phyloP scores from a whole-genome alignment of 1,140 invertebrate species.

The Rhopalosiphum padi region DNA sequence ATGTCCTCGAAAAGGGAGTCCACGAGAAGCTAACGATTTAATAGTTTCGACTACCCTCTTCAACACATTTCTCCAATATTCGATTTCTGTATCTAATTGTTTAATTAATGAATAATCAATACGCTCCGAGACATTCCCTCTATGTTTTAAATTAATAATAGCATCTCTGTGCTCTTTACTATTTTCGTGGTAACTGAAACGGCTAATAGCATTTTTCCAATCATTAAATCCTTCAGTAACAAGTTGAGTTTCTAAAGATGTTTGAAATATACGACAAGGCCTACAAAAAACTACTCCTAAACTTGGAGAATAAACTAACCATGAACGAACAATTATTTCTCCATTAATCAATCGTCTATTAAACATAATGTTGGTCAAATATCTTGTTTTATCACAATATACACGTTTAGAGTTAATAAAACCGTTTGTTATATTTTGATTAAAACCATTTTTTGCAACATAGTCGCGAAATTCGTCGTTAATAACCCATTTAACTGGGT shows the following conservation, averaged over 20 bases:
- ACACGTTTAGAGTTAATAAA: background rate
- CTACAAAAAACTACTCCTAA: background rate
- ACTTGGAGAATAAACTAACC: slow-evolving; percentile 8
- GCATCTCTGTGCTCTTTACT: slow-evolving; percentile 59
- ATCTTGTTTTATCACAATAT: background rate
- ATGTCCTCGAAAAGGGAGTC: background rate
- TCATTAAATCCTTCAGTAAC: slow-evolving; percentile 61
- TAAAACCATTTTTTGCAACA: slow-evolving; percentile 32
- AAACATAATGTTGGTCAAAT: background rate
- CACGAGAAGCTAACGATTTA: background rate
- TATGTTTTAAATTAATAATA: slow-evolving; percentile 55
- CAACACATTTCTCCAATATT: background rate
- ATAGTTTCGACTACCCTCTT: slow-evolving; percentile 25
- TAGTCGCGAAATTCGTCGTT: slow-evolving; percentile 17
- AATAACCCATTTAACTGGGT: slow-evolving; percentile 1
- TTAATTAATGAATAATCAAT: background rate
- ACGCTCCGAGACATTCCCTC: slow-evolving; percentile 17
- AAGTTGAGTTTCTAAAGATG: slow-evolving; percentile 51
- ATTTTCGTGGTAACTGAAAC: slow-evolving; percentile 61
- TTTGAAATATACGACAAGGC: slow-evolving; percentile 60
- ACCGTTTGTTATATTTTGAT: background rate
- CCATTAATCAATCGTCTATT: background rate
- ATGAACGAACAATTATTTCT: slow-evolving; percentile 10
- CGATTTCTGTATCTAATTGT: background rate
- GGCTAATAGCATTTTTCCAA: slow-evolving; percentile 60